Evolutionary conservation across 2,113 vertebrate species (phyloP).

Genomic region (Tringa solitaria): DNA sequence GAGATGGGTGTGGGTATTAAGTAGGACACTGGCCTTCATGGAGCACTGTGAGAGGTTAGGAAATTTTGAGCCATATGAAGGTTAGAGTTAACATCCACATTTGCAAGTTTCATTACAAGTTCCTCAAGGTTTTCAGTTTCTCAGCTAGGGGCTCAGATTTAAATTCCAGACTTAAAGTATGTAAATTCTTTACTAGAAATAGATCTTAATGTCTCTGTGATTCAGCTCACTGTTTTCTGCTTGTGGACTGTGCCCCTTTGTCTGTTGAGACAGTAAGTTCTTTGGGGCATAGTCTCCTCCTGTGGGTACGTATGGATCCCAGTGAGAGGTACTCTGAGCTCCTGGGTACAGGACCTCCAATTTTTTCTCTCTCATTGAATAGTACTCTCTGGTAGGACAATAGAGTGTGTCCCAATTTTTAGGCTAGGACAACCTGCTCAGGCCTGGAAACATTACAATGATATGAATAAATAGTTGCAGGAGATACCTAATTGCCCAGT

Average conservation of each 20-base stretch:
- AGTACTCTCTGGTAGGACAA: not conserved
- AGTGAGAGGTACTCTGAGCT: not conserved
- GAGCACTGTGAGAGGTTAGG: not conserved
- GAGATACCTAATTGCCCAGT: not conserved
- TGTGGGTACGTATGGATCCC: not conserved
- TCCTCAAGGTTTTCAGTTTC: not conserved
- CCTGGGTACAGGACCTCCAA: not conserved
- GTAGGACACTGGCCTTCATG: not conserved
- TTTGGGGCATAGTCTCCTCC: not conserved
- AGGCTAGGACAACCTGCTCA: not conserved
- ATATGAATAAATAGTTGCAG: not conserved
- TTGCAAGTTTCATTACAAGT: not conserved
- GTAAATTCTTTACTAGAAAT: not conserved
- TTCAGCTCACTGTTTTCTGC: not conserved
- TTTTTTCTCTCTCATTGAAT: not conserved
- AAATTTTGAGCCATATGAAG: not conserved
- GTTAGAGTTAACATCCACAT: not conserved
- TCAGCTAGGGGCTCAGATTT: not conserved
- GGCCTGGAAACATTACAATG: not conserved
- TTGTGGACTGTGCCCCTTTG: not conserved
- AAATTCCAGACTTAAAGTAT: not conserved
- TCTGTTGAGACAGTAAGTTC: not conserved
- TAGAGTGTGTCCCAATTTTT: not conserved
- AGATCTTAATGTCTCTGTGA: not conserved
- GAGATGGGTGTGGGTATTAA: not conserved